These are phyloP conservation scores for Myrmecophaga tridactyla DNA, from an alignment of 2,113 vertebrate species.

Conservation along the genomic window DNA sequence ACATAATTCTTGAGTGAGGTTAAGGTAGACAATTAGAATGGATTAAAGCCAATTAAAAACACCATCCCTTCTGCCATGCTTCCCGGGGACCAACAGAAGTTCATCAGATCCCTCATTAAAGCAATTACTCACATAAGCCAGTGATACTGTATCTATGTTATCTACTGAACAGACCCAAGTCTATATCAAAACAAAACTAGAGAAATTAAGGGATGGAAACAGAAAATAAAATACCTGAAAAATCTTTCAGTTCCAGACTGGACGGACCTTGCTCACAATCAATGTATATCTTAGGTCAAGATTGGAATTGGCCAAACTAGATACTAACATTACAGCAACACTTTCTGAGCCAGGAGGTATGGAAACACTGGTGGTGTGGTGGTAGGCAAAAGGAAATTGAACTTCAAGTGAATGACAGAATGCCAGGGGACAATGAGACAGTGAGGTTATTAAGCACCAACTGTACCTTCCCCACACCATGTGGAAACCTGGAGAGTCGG, in stretches of 20 bases:
- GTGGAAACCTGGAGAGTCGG: fast-evolving
- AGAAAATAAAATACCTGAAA: not conserved
- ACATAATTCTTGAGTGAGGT: constrained; percentile 72
- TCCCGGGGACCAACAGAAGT: constrained; percentile 64
- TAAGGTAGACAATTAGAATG: constrained; percentile 77
- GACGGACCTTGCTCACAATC: not conserved
- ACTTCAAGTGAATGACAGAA: not conserved
- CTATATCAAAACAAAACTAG: not conserved
- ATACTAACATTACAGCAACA: not conserved
- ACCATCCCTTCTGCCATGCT: constrained; percentile 79
- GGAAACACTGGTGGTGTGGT: not conserved
- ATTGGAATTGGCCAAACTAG: not conserved
- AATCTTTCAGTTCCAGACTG: not conserved
- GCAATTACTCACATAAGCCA: constrained; percentile 77
- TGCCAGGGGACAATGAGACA: not conserved
- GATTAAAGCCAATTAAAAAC: constrained; percentile 81
- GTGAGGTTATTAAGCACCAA: not conserved
- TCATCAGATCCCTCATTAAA: constrained; percentile 78
- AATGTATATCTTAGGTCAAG: not conserved
- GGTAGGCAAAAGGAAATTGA: not conserved
- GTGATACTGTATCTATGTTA: not conserved
- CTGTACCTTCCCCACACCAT: not conserved
- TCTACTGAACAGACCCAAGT: not conserved
- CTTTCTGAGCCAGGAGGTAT: not conserved
- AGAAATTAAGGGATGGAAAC: not conserved